Percentiles rank a stretch among this genome's conserved stretches.
phyloP scores from a whole-genome alignment of 2,797 vertebrate species.

The Valencia hispanica region DNA sequence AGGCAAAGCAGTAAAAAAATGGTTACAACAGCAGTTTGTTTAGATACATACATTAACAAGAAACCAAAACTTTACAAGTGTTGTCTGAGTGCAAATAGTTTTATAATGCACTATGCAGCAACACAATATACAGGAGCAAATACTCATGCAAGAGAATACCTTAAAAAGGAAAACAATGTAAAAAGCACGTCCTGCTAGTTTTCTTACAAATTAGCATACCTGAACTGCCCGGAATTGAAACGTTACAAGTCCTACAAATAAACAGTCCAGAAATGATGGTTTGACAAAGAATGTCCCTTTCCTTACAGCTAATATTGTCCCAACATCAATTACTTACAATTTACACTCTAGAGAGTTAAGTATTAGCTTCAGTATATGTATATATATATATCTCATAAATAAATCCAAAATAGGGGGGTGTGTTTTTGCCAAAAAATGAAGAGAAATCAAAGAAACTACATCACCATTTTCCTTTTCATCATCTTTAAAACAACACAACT shows the following conservation, averaged over 20 bases:
- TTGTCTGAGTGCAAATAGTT: conserved; percentile 50
- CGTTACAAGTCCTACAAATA: neutral
- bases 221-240: conserved; percentile 5
- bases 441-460: neutral
- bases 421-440: neutral
- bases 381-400: no score
- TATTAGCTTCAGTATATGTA: neutral
- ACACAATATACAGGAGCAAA: neutral
- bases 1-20: neutral
- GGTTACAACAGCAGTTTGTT: conserved; percentile 24
- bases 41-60: conserved; percentile 19
- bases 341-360: neutral
- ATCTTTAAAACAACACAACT: neutral
- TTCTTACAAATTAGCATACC: conserved; percentile 16
- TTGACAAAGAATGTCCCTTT: neutral
- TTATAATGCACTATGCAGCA: neutral
- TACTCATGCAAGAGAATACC: neutral
- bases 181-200: neutral
- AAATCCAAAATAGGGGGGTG: no score
- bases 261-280: conserved; percentile 2
- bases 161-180: conserved; percentile 7
- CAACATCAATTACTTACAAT: neutral
- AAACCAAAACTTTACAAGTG: conserved; percentile 17
- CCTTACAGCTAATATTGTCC: neutral
- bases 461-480: neutral